Conservation (phyloP, 2,888 invertebrate species). For the Allacma fusca region DNA sequence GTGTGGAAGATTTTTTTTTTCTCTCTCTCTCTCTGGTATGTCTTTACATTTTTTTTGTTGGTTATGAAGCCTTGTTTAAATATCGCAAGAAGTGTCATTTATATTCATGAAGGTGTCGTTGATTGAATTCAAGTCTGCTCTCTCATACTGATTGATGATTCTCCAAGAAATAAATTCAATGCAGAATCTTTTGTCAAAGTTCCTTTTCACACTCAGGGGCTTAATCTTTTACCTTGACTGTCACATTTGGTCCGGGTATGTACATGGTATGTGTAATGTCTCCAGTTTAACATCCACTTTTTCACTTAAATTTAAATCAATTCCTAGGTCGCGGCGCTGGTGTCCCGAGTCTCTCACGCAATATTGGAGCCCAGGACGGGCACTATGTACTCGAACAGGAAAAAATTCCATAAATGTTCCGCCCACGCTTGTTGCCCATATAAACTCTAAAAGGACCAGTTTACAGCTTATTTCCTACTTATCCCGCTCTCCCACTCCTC, state of each 20-base stretch:
- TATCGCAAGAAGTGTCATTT: constrained; percentile 32
- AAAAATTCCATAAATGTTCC: too few relatives aligned
- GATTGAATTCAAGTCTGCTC: constrained; percentile 27
- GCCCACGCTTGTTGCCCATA: too few relatives aligned
- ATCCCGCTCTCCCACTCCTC: too few relatives aligned
- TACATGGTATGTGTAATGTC: not conserved
- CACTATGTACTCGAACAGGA: too few relatives aligned
- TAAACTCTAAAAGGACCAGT: too few relatives aligned
- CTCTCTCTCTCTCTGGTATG: not conserved
- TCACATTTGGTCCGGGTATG: not conserved
- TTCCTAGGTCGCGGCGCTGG: not conserved
- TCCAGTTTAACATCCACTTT: too few relatives aligned
- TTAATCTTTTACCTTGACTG: not conserved
- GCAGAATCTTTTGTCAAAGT: not conserved
- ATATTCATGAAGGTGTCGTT: constrained; percentile 39
- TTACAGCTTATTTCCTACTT: too few relatives aligned
- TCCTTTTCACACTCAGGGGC: not conserved
- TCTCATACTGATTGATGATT: constrained; percentile 39
- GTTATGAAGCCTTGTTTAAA: not conserved
- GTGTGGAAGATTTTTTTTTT: not conserved
- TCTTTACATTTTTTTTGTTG: not conserved
- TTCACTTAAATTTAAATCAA: not conserved
- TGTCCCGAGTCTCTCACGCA: too few relatives aligned
- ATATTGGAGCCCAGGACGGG: too few relatives aligned
- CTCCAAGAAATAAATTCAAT: constrained; percentile 32